Evolutionary conservation across 2,113 vertebrate species (phyloP).

Genomic region (Grallaria varia): DNA sequence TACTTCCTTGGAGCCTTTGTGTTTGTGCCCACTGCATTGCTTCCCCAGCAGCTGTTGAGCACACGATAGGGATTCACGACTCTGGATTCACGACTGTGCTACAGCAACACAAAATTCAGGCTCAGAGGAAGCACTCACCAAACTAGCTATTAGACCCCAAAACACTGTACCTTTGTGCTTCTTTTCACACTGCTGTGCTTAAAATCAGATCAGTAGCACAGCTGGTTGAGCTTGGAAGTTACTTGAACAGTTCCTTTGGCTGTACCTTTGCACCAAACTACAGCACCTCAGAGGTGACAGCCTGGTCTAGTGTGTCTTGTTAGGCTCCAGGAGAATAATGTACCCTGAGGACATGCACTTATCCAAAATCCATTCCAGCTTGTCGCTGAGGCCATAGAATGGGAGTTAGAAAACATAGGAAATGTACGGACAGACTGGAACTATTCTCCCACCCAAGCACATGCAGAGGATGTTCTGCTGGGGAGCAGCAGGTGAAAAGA

Average conservation of each 20-base stretch:
- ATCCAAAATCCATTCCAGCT: neutral
- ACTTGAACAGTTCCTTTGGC: neutral
- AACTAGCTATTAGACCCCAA: neutral
- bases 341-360: neutral
- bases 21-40: neutral
- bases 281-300: rapidly evolving
- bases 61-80: neutral
- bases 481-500: neutral
- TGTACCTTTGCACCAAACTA: neutral
- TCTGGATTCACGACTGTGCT: neutral
- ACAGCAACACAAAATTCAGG: neutral
- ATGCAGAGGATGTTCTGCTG: neutral
- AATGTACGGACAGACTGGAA: neutral
- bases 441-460: rapidly evolving
- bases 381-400: neutral
- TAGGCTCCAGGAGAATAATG: rapidly evolving
- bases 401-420: neutral
- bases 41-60: neutral
- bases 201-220: rapidly evolving
- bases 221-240: neutral
- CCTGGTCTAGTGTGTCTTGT: neutral
- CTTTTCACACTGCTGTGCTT: neutral
- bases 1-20: neutral
- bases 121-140: neutral
- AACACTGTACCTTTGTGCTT: neutral